Conservation (phyloP, 2,797 vertebrate species). For the Petrocephalus sullivani region DNA sequence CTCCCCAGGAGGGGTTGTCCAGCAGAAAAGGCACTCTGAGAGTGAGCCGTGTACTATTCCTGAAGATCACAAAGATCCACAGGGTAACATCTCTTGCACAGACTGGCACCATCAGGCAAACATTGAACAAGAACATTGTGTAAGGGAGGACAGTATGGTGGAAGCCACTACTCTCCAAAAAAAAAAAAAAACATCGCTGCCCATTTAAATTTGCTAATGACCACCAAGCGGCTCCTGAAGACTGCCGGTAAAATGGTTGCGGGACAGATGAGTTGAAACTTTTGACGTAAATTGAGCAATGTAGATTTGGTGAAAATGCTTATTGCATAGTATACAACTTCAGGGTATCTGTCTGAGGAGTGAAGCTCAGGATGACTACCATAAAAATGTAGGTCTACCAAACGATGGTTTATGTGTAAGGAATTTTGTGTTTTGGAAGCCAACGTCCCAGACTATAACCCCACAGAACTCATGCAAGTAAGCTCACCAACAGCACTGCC, state of each 20-base stretch:
- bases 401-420: background rate
- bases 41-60: background rate
- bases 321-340: background rate
- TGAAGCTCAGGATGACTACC: background rate
- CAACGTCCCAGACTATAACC: background rate
- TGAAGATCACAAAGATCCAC: background rate
- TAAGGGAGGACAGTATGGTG: background rate
- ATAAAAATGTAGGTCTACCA: background rate
- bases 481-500: background rate
- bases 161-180: background rate
- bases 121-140: background rate
- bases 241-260: background rate
- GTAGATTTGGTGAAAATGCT: background rate
- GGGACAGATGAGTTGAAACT: background rate
- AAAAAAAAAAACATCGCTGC: background rate
- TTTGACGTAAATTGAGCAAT: background rate
- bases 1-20: background rate
- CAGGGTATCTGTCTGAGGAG: background rate
- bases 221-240: background rate
- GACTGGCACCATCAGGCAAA: background rate
- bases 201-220: background rate
- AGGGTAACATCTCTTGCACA: background rate
- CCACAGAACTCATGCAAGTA: background rate
- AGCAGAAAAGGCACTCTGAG: background rate
- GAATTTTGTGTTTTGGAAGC: background rate